phyloP scores from a whole-genome alignment of 64 coral and sea anemone genomes.

The Anthopleura sola region DNA sequence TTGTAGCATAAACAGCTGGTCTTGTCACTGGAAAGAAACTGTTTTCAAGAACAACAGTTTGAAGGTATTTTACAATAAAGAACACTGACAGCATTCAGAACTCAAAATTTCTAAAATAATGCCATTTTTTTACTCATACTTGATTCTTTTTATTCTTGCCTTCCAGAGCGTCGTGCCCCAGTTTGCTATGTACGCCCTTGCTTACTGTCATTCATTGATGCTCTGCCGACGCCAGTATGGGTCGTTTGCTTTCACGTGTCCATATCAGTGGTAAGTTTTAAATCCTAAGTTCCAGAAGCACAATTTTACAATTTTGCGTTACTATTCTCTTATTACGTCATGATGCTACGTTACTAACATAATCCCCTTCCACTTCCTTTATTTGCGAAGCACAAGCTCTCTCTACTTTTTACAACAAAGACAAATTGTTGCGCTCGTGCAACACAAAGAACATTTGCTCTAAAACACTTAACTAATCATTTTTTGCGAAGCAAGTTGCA shows the following conservation, averaged over 20 bases:
- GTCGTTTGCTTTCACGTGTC: constrained; percentile 35
- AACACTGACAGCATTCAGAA: too few relatives aligned
- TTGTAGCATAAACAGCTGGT: constrained; percentile 30
- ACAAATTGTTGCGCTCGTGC: too few relatives aligned
- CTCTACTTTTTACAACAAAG: too few relatives aligned
- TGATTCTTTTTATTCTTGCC: not conserved
- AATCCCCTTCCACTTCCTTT: too few relatives aligned
- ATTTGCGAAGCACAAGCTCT: too few relatives aligned
- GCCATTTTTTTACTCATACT: not conserved
- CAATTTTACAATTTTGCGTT: not conserved
- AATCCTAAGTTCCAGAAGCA: not conserved
- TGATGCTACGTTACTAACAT: too few relatives aligned
- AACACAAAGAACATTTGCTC: too few relatives aligned
- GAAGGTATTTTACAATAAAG: not conserved
- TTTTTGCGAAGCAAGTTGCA: too few relatives aligned
- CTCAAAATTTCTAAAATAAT: not conserved
- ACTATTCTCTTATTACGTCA: too few relatives aligned
- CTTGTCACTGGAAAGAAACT: constrained; percentile 18
- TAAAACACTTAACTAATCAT: too few relatives aligned
- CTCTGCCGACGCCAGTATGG: constrained; percentile 56
- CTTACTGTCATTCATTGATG: constrained; percentile 58
- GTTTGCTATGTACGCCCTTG: constrained; percentile 52
- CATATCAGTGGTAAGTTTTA: constrained; percentile 67
- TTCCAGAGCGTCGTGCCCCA: constrained; percentile 60
- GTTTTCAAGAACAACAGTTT: constrained; percentile 8